Conservation (phyloP, 2,113 vertebrate genomes). For the Panthera tigris region DNA sequence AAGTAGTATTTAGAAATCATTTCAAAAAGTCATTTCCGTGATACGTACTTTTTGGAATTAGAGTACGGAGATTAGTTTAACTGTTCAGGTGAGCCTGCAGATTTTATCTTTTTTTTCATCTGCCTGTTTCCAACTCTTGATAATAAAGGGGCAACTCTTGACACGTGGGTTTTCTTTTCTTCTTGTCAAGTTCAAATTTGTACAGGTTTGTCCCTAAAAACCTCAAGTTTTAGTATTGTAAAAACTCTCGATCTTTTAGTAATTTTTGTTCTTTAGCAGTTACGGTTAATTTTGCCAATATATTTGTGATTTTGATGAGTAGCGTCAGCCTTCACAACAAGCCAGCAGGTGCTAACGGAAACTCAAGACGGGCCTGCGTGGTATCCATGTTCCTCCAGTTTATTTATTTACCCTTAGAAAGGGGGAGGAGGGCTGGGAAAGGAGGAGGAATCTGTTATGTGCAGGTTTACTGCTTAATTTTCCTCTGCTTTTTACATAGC, state of each 20-base stretch:
- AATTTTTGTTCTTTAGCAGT: background rate
- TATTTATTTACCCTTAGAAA: too few species aligned
- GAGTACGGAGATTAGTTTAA: background rate
- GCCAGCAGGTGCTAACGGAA: background rate
- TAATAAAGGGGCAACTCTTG: background rate
- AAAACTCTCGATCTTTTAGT: background rate
- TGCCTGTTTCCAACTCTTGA: background rate
- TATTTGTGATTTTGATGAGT: background rate
- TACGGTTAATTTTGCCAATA: background rate
- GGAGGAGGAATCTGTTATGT: background rate
- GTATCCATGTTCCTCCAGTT: rapidly evolving
- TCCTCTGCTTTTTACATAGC: background rate
- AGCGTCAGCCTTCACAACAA: background rate
- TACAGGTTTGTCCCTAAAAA: background rate
- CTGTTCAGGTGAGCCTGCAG: background rate
- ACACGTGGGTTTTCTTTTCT: background rate
- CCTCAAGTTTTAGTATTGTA: background rate
- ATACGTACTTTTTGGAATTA: background rate
- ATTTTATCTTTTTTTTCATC: background rate
- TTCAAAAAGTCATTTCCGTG: background rate
- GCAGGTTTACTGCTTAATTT: background rate
- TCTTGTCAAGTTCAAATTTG: background rate
- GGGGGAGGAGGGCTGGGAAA: background rate
- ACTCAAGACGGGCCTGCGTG: rapidly evolving
- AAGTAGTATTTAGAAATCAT: background rate